Evolutionary conservation across 1,140 invertebrate species (phyloP).

Genomic region (Pristionchus pacificus): DNA sequence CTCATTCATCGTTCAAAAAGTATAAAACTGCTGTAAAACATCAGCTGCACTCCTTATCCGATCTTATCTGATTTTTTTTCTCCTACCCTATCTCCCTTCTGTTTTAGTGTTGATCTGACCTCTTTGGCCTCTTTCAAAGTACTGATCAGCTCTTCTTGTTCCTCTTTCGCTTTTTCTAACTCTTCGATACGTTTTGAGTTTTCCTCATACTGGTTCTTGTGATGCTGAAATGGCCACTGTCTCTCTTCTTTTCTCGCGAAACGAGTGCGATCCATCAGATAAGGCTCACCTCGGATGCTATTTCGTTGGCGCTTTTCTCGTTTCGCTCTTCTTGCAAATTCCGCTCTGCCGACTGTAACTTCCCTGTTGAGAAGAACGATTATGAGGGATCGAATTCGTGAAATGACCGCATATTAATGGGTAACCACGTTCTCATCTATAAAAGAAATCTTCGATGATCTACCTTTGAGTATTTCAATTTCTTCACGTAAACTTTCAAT

Average conservation of each 20-base stretch:
- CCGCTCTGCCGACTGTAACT: background rate
- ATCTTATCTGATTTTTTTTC: no score
- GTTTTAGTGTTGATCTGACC: no score
- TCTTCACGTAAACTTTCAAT: slow-evolving; percentile 11
- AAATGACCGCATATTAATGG: no score
- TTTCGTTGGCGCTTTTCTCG: background rate
- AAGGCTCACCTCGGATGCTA: background rate
- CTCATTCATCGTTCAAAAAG: no score
- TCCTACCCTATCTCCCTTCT: no score
- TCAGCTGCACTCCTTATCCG: no score
- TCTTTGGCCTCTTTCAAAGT: background rate
- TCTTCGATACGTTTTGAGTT: slow-evolving; percentile 17
- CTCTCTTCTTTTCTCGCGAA: background rate
- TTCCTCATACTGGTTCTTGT: background rate
- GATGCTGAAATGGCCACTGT: background rate
- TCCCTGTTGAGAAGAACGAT: no score
- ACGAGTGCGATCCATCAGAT: slow-evolving; percentile 1
- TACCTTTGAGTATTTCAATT: slow-evolving; percentile 6
- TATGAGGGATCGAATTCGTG: no score
- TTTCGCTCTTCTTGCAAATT: slow-evolving; percentile 1
- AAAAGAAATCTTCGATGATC: background rate
- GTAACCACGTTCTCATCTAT: background rate
- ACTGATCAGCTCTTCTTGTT: slow-evolving; percentile 7
- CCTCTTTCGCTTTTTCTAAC: slow-evolving; percentile 6
- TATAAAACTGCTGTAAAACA: no score